Evolutionary conservation across 2,113 vertebrate species (phyloP).

Genomic region (Tonatia bakeri): DNA sequence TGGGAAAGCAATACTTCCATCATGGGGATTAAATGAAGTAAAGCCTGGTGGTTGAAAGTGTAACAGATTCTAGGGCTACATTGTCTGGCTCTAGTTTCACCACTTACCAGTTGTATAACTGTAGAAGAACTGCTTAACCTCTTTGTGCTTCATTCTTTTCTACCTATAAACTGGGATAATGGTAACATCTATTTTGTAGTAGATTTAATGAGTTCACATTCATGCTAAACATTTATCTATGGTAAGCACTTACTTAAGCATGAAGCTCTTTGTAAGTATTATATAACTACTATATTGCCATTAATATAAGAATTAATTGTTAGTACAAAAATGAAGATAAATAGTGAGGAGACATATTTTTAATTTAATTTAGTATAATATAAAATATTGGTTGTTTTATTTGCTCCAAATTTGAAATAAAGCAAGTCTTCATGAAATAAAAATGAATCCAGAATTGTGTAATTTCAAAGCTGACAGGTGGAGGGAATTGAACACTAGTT

Average conservation of each 20-base stretch:
- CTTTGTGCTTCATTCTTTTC: not conserved
- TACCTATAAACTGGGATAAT: not conserved
- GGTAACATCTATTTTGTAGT: not conserved
- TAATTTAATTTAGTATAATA: not conserved
- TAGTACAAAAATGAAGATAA: not conserved
- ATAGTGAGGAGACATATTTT: not conserved
- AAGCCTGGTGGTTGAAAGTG: not conserved
- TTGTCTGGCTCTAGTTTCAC: not conserved
- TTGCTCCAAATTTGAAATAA: conserved; percentile 9
- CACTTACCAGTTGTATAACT: not conserved
- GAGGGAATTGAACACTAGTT: not conserved
- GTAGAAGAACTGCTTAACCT: not conserved
- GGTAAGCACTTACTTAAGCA: not conserved
- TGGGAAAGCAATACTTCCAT: not conserved
- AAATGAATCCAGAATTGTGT: not conserved
- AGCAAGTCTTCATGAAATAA: not conserved
- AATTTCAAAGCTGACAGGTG: not conserved
- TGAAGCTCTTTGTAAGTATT: conserved; percentile 16
- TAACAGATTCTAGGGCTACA: not conserved
- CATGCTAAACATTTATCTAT: not conserved
- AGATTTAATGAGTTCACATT: not conserved
- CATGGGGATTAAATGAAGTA: not conserved
- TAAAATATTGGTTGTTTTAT: conserved; percentile 22
- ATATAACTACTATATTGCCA: not conserved
- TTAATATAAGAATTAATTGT: not conserved